Evolutionary conservation across 2,113 vertebrate genomes (phyloP).

Genomic region (Tyto alba): DNA sequence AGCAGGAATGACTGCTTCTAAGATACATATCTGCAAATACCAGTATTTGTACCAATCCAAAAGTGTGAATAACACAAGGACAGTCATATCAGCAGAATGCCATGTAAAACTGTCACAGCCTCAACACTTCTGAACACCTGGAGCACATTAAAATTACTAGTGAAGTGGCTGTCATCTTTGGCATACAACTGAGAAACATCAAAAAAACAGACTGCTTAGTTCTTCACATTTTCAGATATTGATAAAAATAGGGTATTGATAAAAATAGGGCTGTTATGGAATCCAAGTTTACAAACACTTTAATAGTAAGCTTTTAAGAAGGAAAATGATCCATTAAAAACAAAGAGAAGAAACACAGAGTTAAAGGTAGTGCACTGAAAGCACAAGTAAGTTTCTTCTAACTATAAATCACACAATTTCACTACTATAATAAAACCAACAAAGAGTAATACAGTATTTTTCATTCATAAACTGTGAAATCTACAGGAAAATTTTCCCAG

Average conservation of each 20-base stretch:
- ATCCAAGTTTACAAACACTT: not conserved
- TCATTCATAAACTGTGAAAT: not conserved
- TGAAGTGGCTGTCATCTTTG: not conserved
- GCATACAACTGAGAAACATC: not conserved
- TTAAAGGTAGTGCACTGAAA: not conserved
- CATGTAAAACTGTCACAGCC: not conserved
- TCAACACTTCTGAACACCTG: not conserved
- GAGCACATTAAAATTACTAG: not conserved
- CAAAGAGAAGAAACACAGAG: not conserved
- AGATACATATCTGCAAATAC: not conserved
- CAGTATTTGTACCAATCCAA: not conserved
- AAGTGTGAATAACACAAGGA: not conserved
- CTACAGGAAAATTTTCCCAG: not conserved
- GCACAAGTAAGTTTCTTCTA: not conserved
- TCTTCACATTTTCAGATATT: not conserved
- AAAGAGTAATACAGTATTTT: not conserved
- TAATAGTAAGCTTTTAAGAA: not conserved
- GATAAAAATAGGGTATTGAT: not conserved
- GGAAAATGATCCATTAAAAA: not conserved
- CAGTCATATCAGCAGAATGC: not conserved
- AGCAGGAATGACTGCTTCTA: not conserved
- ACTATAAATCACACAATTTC: not conserved
- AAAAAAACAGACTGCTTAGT: not conserved
- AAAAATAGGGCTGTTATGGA: not conserved
- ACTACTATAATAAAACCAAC: not conserved